Conservation (phyloP, 2,888 invertebrate species). For the Pediacus dermestoides region DNA sequence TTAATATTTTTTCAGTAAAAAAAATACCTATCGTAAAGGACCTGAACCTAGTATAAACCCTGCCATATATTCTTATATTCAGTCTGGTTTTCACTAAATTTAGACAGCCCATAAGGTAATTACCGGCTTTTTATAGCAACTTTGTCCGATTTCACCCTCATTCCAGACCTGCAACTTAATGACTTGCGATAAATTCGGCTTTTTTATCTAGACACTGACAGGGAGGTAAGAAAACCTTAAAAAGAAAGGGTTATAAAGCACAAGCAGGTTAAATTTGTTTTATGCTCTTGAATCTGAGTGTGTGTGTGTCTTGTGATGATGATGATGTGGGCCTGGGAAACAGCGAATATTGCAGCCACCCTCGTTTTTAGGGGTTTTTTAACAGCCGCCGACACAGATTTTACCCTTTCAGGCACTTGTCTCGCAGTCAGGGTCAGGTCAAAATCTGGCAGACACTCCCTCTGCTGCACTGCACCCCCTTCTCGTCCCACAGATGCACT, state of each 20-base stretch:
- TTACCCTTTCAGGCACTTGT: conserved; percentile 44
- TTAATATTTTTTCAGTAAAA: too few relatives aligned
- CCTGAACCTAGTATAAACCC: too few relatives aligned
- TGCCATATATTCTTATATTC: too few relatives aligned
- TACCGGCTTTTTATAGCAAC: too few relatives aligned
- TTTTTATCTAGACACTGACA: conserved; percentile 13
- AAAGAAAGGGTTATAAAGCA: conserved; percentile 28
- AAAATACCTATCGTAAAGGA: too few relatives aligned
- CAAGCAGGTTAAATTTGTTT: conserved; percentile 34
- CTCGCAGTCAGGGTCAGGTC: conserved; percentile 42
- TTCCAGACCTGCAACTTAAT: conserved; percentile 4
- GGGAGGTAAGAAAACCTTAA: conserved; percentile 9
- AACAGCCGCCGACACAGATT: conserved; percentile 37
- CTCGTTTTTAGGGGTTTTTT: conserved; percentile 22
- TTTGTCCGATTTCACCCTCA: too few relatives aligned
- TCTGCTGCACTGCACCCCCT: conserved; percentile 26
- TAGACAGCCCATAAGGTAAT: too few relatives aligned
- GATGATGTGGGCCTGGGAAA: conserved; percentile 15
- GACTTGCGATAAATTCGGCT: conserved; percentile 19
- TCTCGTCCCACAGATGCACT: conserved; percentile 21
- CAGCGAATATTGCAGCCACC: conserved; percentile 30
- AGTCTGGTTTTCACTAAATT: too few relatives aligned
- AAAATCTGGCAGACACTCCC: conserved; percentile 37
- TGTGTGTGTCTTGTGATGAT: too few relatives aligned
- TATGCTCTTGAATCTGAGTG: too few relatives aligned